A percentile compares a stretch with the other conserved stretches of the same genome.
phyloP scores from a whole-genome alignment of 2,888 invertebrate species.

The Halocaridina rubra region DNA sequence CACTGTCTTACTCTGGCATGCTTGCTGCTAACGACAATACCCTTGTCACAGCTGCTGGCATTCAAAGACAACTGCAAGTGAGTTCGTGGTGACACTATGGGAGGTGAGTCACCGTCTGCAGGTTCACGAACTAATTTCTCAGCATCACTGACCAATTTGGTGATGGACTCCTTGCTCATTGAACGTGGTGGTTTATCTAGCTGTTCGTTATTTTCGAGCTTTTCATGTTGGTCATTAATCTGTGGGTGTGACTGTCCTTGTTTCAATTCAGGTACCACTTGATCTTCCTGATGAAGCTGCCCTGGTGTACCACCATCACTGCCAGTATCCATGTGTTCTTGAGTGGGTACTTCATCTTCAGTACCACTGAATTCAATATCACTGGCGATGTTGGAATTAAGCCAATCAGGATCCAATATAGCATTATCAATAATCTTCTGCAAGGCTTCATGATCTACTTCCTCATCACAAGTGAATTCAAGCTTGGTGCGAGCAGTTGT shows the following conservation, averaged over 20 bases:
- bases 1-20: conserved; percentile 52
- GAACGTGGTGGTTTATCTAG: conserved; percentile 18
- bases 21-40: conserved; percentile 40
- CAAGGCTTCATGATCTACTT: conserved; percentile 57
- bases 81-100: conserved; percentile 46
- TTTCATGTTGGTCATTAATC: too few species aligned
- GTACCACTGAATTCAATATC: conserved; percentile 47
- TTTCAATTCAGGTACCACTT: not conserved
- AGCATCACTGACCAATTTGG: conserved; percentile 82
- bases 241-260: not conserved
- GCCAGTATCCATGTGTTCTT: conserved; percentile 59
- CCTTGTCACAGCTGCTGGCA: not conserved
- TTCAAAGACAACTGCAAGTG: conserved; percentile 21
- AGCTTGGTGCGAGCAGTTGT: conserved; percentile 41
- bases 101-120: conserved; percentile 49
- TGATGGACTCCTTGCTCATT: conserved; percentile 75
- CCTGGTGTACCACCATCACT: conserved; percentile 52
- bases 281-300: not conserved
- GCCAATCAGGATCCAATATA: conserved; percentile 59
- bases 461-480: conserved; percentile 58
- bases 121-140: conserved; percentile 78
- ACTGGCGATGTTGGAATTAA: conserved; percentile 57
- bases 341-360: conserved; percentile 37
- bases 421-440: conserved; percentile 61
- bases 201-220: not conserved